phyloP scores from a whole-genome alignment of 2,797 vertebrate genomes.

The Geotrypetes seraphini region DNA sequence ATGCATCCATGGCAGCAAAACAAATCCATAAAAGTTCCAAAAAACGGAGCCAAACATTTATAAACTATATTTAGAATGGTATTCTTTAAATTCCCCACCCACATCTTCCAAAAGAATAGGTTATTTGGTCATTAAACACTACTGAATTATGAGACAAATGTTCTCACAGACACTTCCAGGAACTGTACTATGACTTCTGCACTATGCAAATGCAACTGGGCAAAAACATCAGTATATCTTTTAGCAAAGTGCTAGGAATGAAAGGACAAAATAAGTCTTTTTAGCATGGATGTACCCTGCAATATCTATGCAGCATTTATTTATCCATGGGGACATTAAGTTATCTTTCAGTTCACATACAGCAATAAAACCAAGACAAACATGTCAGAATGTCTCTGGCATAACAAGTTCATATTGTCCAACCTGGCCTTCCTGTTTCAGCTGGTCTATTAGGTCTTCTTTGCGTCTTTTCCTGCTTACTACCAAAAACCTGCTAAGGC shows the following conservation, averaged over 20 bases:
- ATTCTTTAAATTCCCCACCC: neutral
- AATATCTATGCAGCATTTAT: too few species aligned
- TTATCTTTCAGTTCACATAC: constrained; percentile 6
- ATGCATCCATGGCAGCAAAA: too few species aligned
- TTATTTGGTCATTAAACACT: constrained; percentile 36
- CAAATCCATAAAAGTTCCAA: too few species aligned
- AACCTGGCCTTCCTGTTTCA: constrained; percentile 88
- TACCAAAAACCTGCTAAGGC: constrained; percentile 78
- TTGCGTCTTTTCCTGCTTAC: constrained; percentile 88
- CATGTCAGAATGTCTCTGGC: constrained; percentile 65
- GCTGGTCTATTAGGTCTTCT: constrained; percentile 83
- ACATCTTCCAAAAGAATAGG: neutral
- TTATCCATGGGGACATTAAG: constrained; percentile 7
- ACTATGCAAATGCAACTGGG: constrained; percentile 32
- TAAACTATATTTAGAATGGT: too few species aligned
- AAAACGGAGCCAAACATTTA: too few species aligned
- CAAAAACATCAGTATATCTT: constrained; percentile 12
- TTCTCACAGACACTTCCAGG: constrained; percentile 46
- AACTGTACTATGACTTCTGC: too few species aligned
- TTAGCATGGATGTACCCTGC: constrained; percentile 26
- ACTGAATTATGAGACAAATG: constrained; percentile 41
- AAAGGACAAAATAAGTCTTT: constrained; percentile 37
- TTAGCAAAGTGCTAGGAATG: constrained; percentile 36
- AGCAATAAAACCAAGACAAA: neutral
- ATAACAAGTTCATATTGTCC: constrained; percentile 90